Conservation (phyloP, 1,140 invertebrate genomes). For the Bombus waltoni region DNA sequence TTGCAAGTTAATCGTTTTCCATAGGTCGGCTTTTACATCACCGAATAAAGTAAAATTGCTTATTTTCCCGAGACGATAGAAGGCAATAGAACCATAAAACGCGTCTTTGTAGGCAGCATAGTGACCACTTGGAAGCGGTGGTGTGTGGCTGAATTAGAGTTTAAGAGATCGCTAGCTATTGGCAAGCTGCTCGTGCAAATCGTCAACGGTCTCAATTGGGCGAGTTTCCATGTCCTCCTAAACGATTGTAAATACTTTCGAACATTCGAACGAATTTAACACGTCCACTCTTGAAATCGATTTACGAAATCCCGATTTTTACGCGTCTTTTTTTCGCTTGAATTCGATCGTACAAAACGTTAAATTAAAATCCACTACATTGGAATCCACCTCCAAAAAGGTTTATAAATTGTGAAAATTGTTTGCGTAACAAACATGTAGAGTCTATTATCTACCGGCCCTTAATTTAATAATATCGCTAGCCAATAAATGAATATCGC, state of each 20-base stretch:
- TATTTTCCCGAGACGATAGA: conserved; percentile 48
- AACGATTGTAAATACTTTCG: conserved; percentile 34
- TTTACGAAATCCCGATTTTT: background rate
- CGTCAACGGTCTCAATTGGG: conserved; percentile 44
- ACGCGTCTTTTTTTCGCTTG: background rate
- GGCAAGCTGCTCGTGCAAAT: conserved; percentile 61
- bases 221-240: conserved; percentile 36
- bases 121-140: conserved; percentile 49
- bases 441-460: too few relatives aligned
- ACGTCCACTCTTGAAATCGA: background rate
- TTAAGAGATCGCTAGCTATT: conserved; percentile 67
- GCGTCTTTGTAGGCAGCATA: conserved; percentile 47
- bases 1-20: conserved; percentile 7
- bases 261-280: conserved; percentile 24
- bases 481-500: background rate
- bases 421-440: too few relatives aligned
- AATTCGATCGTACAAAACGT: background rate
- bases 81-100: conserved; percentile 56
- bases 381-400: too few relatives aligned
- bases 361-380: background rate
- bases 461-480: background rate
- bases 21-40: conserved; percentile 35
- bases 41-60: conserved; percentile 61
- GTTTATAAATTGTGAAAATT: too few relatives aligned
- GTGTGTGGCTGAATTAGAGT: conserved; percentile 64